A percentile compares a stretch with the other conserved stretches of the same genome.
These are phyloP conservation scores for Sesia apiformis DNA, from an alignment of 2,888 invertebrate genomes.

Conservation along the genomic window DNA sequence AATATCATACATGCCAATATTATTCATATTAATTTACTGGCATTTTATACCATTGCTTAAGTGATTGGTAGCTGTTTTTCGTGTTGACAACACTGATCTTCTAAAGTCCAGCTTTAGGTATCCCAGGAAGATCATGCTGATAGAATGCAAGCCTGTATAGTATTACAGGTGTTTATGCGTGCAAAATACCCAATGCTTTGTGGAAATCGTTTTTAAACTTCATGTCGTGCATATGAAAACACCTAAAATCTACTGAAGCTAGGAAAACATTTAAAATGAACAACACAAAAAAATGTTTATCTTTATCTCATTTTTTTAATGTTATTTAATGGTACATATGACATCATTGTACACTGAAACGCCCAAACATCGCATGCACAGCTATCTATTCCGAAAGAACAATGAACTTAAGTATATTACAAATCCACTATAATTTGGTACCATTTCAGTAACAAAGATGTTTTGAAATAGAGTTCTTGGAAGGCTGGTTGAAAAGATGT, in stretches of 20 bases:
- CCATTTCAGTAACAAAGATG: background rate
- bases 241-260: constrained; percentile 19
- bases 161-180: constrained; percentile 45
- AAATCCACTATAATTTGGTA: constrained; percentile 1
- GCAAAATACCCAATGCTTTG: constrained; percentile 40
- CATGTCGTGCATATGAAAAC: constrained; percentile 29
- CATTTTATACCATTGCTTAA: too few species aligned
- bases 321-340: constrained; percentile 6
- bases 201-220: constrained; percentile 16
- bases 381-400: constrained; percentile 20
- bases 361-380: constrained; percentile 39
- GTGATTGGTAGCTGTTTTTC: too few species aligned
- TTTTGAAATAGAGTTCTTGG: background rate
- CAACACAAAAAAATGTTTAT: constrained; percentile 3
- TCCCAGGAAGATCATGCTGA: constrained; percentile 50
- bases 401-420: constrained; percentile 19
- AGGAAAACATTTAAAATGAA: constrained; percentile 9
- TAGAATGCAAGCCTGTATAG: constrained; percentile 27
- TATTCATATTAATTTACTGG: too few species aligned
- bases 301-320: background rate
- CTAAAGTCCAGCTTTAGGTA: constrained; percentile 40
- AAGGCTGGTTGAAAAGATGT: constrained; percentile 6
- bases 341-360: constrained; percentile 19
- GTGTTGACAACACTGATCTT: too few species aligned
- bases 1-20: too few species aligned